phyloP scores from a whole-genome alignment of 2,888 invertebrate species.

The Beris morrisii region DNA sequence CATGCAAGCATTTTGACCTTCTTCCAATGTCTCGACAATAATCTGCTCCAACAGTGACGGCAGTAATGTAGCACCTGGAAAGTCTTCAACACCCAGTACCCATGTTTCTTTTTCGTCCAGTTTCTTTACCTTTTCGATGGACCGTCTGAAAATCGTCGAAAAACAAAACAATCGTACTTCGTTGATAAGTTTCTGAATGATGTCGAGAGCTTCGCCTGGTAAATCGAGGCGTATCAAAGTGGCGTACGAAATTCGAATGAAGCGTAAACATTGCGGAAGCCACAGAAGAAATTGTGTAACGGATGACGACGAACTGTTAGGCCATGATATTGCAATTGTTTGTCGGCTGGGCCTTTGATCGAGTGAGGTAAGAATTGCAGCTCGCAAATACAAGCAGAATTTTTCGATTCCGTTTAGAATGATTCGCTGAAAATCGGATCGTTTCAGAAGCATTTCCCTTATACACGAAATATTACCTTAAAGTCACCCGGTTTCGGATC shows the following conservation, averaged over 20 bases:
- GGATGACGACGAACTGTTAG: conserved; percentile 62
- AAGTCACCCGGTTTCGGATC: conserved; percentile 76
- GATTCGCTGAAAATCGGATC: conserved; percentile 64
- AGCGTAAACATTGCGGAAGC: conserved; percentile 79
- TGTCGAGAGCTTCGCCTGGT: conserved; percentile 83
- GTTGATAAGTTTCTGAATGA: conserved; percentile 81
- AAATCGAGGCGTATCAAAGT: conserved; percentile 81
- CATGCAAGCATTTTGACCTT: conserved; percentile 70
- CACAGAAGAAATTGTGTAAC: conserved; percentile 64
- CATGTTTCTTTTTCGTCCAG: conserved; percentile 78
- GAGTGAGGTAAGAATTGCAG: conserved; percentile 70
- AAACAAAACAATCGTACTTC: conserved; percentile 87
- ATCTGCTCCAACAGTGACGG: conserved; percentile 73
- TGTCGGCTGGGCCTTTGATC: conserved; percentile 58
- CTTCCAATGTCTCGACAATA: conserved; percentile 71
- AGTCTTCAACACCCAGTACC: conserved; percentile 82
- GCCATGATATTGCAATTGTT: conserved; percentile 50
- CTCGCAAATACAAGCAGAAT: conserved; percentile 72
- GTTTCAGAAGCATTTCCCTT: too few species aligned
- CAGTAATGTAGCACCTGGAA: conserved; percentile 79
- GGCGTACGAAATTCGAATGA: conserved; percentile 78
- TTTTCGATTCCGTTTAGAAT: conserved; percentile 74
- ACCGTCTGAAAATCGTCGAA: conserved; percentile 80
- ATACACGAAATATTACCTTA: conserved; percentile 60
- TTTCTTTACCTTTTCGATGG: conserved; percentile 74